phyloP scores from a whole-genome alignment of 2,113 vertebrate genomes.

The Sylvilagus bachmani region DNA sequence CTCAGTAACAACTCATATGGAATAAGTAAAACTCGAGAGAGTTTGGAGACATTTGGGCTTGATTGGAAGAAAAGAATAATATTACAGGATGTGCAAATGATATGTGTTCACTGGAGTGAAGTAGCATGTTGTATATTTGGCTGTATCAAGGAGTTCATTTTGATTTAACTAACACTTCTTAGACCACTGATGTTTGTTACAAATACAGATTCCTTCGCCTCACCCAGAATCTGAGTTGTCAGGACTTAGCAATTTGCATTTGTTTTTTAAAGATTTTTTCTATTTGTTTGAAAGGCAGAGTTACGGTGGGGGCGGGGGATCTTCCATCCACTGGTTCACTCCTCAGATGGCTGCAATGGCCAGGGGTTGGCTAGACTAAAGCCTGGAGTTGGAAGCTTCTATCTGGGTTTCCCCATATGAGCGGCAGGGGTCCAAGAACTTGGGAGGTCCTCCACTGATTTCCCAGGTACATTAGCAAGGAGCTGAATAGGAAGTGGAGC shows the following conservation, averaged over 20 bases:
- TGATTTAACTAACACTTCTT: background rate
- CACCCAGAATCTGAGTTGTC: background rate
- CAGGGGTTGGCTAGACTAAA: no score
- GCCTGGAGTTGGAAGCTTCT: no score
- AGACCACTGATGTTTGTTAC: background rate
- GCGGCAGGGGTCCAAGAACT: no score
- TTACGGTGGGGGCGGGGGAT: no score
- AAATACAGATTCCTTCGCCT: background rate
- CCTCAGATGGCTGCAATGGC: no score
- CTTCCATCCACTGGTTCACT: no score
- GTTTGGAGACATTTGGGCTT: constrained; percentile 36
- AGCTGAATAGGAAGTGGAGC: no score
- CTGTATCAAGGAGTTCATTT: constrained; percentile 7
- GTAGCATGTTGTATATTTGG: background rate
- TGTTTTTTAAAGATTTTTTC: no score
- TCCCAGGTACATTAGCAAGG: no score
- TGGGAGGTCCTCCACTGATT: no score
- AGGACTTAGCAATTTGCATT: background rate
- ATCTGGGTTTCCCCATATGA: no score
- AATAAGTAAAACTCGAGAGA: constrained; percentile 19
- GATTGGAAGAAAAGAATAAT: constrained; percentile 31
- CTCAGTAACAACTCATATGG: constrained; percentile 26
- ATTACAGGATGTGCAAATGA: constrained; percentile 36
- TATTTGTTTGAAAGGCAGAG: no score
- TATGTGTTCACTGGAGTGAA: background rate